Conservation (phyloP, 2,888 invertebrate species). For the Emesis furor region DNA sequence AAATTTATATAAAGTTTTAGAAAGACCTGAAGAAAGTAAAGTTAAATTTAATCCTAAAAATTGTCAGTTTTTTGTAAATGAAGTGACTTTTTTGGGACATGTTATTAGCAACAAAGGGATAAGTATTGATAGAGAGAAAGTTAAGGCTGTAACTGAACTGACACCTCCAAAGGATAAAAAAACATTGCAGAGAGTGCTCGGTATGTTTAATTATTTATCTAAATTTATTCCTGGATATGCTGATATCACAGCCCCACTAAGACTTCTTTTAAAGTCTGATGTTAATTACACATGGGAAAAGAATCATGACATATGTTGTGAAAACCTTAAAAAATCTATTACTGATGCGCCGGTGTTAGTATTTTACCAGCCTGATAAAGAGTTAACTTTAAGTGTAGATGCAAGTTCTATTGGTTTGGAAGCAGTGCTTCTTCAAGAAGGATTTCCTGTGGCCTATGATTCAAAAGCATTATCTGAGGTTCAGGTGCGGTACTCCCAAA, state of each 20-base stretch:
- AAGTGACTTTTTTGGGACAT: slow-evolving; percentile 5
- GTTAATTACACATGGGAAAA: slow-evolving; percentile 46
- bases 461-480: slow-evolving; percentile 36
- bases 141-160: slow-evolving; percentile 54
- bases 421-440: slow-evolving; percentile 10
- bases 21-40: neutral
- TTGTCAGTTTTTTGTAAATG: slow-evolving; percentile 3
- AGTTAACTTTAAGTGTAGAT: slow-evolving; percentile 19
- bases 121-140: slow-evolving; percentile 61
- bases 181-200: slow-evolving; percentile 52
- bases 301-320: slow-evolving; percentile 36
- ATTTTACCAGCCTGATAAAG: slow-evolving; percentile 9
- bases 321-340: slow-evolving; percentile 29
- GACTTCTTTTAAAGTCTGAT: slow-evolving; percentile 39
- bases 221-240: slow-evolving; percentile 47
- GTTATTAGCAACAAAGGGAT: slow-evolving; percentile 35
- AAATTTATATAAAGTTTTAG: neutral
- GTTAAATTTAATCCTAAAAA: slow-evolving; percentile 14
- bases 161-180: slow-evolving; percentile 57
- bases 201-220: slow-evolving; percentile 51
- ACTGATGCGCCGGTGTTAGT: slow-evolving; percentile 16
- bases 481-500: slow-evolving; percentile 33
- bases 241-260: slow-evolving; percentile 35
- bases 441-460: slow-evolving; percentile 33
- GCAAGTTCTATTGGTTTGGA: slow-evolving; percentile 7